These are phyloP conservation scores for Vireo griseus DNA, from an alignment of 2,797 vertebrate species.

Conservation along the genomic window DNA sequence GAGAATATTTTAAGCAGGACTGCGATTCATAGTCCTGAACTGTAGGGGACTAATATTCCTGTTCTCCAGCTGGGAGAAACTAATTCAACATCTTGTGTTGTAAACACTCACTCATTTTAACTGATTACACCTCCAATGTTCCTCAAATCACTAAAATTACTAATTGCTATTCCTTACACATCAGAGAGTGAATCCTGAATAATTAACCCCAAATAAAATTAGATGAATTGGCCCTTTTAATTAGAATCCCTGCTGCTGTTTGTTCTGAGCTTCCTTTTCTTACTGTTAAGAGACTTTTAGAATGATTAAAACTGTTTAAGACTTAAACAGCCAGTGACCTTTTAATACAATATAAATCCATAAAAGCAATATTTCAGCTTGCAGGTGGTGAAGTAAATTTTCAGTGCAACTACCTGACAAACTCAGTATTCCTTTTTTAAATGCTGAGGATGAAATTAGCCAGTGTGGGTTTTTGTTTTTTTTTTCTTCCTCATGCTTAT, in stretches of 20 bases:
- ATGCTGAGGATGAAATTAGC: conserved; percentile 44
- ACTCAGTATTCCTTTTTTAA: conserved; percentile 54
- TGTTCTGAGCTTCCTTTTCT: conserved; percentile 78
- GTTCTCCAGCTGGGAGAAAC: conserved; percentile 76
- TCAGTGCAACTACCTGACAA: conserved; percentile 73
- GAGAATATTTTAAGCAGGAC: conserved; percentile 62
- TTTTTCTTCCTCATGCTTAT: background rate
- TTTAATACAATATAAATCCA: conserved; percentile 79
- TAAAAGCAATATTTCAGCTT: conserved; percentile 79
- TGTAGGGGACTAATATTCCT: conserved; percentile 73
- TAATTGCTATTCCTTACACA: conserved; percentile 93
- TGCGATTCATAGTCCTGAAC: conserved; percentile 66
- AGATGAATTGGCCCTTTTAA: conserved; percentile 91
- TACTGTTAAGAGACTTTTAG: conserved; percentile 78
- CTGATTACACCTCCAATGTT: conserved; percentile 88
- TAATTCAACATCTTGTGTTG: conserved; percentile 82
- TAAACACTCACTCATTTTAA: conserved; percentile 86
- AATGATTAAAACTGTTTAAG: conserved; percentile 82
- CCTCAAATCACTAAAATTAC: conserved; percentile 92
- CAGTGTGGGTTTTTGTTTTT: background rate
- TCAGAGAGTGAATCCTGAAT: conserved; percentile 90
- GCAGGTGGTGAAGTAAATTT: conserved; percentile 76
- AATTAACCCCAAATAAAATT: conserved; percentile 93
- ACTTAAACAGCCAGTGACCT: conserved; percentile 82
- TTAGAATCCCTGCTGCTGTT: conserved; percentile 90